phyloP scores from a whole-genome alignment of 2,113 vertebrate genomes.

The Todiramphus chloris region DNA sequence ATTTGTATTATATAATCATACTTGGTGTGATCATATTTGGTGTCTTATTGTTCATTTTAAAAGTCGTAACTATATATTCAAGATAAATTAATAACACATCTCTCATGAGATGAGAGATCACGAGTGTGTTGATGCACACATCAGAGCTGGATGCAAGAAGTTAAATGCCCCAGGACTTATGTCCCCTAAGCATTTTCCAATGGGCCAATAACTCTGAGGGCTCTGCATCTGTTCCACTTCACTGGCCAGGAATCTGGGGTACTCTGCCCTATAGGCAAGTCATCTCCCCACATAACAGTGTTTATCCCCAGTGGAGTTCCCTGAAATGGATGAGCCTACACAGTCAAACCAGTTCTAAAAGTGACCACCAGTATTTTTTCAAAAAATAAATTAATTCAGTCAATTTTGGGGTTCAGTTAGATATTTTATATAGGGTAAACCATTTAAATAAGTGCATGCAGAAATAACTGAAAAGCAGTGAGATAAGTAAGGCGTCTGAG shows the following conservation, averaged over 20 bases:
- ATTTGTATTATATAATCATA: background rate
- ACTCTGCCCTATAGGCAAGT: background rate
- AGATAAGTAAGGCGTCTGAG: background rate
- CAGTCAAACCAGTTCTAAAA: background rate
- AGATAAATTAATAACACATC: background rate
- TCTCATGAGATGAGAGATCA: background rate
- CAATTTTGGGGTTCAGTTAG: background rate
- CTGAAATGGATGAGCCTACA: background rate
- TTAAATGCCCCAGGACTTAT: background rate
- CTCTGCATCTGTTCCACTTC: background rate
- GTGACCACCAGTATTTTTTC: rapidly evolving
- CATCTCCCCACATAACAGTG: background rate
- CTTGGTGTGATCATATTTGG: background rate
- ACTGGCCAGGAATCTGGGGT: background rate
- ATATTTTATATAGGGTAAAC: background rate
- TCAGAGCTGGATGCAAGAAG: background rate
- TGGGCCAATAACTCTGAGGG: background rate
- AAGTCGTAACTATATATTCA: background rate
- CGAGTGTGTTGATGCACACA: background rate
- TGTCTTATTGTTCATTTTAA: background rate
- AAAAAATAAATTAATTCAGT: background rate
- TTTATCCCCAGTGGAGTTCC: background rate
- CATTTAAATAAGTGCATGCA: background rate
- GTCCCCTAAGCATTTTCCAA: rapidly evolving
- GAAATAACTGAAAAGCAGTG: background rate